Conservation (phyloP, 1,140 invertebrate genomes). For the Hyles euphorbiae region DNA sequence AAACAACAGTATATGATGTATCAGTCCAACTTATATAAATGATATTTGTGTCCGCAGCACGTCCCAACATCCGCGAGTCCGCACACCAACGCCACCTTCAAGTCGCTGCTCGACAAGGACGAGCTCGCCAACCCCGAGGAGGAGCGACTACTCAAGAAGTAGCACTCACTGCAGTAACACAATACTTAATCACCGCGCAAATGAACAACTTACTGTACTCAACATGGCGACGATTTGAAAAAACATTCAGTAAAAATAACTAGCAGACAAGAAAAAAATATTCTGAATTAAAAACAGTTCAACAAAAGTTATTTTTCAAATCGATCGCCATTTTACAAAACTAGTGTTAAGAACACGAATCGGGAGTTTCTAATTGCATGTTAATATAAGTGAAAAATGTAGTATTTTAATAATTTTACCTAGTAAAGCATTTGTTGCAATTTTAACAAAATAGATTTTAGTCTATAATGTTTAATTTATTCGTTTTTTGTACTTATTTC, state of each 20-base stretch:
- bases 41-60: constrained; percentile 32
- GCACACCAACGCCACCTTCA: constrained; percentile 45
- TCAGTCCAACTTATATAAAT: constrained; percentile 1
- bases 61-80: constrained; percentile 38
- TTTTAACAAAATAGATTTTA: constrained; percentile 5
- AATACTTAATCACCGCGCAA: constrained; percentile 1
- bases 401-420: neutral
- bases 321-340: no score
- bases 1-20: no score
- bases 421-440: constrained; percentile 8
- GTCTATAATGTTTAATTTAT: constrained; percentile 6
- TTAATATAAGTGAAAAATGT: no score
- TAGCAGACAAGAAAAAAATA: no score
- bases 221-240: neutral
- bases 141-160: constrained; percentile 50
- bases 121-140: constrained; percentile 35
- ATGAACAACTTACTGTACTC: neutral
- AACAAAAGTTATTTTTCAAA: no score
- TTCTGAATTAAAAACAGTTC: no score
- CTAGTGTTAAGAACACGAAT: no score
- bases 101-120: constrained; percentile 28
- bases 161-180: constrained; percentile 8
- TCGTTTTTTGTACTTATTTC: constrained; percentile 6
- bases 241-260: no score
- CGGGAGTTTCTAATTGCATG: no score